Base-by-base conservation (phyloP, 2,797 vertebrate species). In the Heterohyrax brucei region DNA sequence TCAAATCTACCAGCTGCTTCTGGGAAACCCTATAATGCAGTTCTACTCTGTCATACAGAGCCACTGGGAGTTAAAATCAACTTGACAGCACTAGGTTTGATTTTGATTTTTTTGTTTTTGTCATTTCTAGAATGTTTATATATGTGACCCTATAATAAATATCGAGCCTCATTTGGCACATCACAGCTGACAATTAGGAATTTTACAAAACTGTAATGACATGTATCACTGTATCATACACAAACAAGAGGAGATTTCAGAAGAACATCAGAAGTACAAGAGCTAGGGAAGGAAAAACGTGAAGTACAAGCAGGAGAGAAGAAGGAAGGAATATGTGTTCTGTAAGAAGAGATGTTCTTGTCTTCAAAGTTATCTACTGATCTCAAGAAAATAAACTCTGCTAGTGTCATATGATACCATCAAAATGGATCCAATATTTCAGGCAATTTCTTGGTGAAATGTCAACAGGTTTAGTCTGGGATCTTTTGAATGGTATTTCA, bases 171-270 rank as follows among this genome's bases (percentile, higher is more conserved):
- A 76, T 8, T 76, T 88, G 75, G 75, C 18, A 78, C 62, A 85
- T 46, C 39, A 82, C 12, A 92, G 22, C 78, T 95, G 82, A 16
- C 6, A 86, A 68, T 75, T 28, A 75, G 56, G 30, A 92, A 75
- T 90, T 46, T 83, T 64, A 85, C 76, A 39, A 91, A 85, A 16
- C 73, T n/a, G 4, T 56, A 82, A 13, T 22, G 70, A n/a, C 13
- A 76, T 44, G 2, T 26, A 79, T 86, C 10, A 39, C 13, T 79
- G 80, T 1, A 64, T 59, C 46, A 61, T 26, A 82, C 93, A 68
- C 14, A 96, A 93, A n/a, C 78, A 95, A 75, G 48, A 0, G 59
- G 89, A 96, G 50, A 50, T 85, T 85, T 68, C 48, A 95, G 48
- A 75, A 94, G 59, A 91, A 95, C 19, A 21, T 77, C 7, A 85